Percentiles rank a stretch among this genome's conserved stretches.
Conservation (phyloP, 2,113 vertebrate species). For the Hoplias malabaricus region DNA sequence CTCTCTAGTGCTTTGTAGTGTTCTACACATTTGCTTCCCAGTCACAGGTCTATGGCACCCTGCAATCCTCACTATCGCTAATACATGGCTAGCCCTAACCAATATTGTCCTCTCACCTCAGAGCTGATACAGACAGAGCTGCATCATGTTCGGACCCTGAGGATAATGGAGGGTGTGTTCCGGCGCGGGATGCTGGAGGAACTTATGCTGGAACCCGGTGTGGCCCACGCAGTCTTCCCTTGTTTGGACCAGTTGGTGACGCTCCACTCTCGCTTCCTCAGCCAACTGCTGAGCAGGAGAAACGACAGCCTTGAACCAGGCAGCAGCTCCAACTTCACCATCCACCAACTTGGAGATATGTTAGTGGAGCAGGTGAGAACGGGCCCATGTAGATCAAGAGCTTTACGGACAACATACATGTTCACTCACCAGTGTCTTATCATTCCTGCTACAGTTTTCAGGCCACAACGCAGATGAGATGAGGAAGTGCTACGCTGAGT, state of each 20-base stretch:
- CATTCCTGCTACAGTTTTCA: conserved; percentile 78
- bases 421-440: not conserved
- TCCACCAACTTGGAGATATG: conserved; percentile 83
- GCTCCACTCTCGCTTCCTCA: conserved; percentile 83
- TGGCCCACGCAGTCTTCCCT: conserved; percentile 87
- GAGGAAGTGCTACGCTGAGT: conserved; percentile 87
- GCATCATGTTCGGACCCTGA: conserved; percentile 87
- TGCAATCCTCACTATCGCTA: too few relatives aligned
- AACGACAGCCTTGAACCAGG: conserved; percentile 77
- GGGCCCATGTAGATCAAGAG: not conserved
- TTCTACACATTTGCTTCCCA: not conserved
- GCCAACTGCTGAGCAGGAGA: conserved; percentile 78
- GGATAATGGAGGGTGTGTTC: conserved; percentile 91
- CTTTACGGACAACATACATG: not conserved
- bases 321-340: conserved; percentile 85
- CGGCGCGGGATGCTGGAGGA: conserved; percentile 90
- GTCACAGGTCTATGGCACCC: too few relatives aligned
- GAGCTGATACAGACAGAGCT: conserved; percentile 94
- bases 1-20: not conserved
- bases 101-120: conserved; percentile 46
- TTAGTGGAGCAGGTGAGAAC: conserved; percentile 72
- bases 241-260: conserved; percentile 87
- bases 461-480: conserved; percentile 83
- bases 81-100: not conserved
- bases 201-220: conserved; percentile 80